These are phyloP conservation scores for Pseudocheirus occidentalis DNA, from an alignment of 2,797 vertebrate species.

Conservation along the genomic window DNA sequence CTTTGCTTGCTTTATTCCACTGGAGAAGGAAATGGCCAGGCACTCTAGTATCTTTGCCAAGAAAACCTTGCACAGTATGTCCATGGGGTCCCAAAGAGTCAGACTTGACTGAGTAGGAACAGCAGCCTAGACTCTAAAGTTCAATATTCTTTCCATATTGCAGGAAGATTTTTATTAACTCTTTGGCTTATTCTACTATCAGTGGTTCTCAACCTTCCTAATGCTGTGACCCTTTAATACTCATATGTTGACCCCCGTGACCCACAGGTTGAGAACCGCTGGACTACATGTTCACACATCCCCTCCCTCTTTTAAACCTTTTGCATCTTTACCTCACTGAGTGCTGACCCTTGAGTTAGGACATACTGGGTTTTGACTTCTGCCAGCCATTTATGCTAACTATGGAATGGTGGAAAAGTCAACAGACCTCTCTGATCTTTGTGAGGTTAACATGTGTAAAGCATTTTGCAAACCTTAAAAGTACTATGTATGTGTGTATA, in stretches of 20 bases:
- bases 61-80: too few species aligned
- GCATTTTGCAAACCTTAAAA: neutral
- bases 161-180: neutral
- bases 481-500: neutral
- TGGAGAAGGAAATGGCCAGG: too few species aligned
- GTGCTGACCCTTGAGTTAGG: rapidly evolving
- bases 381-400: neutral
- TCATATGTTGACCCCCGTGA: too few species aligned
- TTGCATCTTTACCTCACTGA: neutral
- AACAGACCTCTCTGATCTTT: neutral
- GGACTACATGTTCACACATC: neutral
- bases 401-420: slow-evolving; percentile 11
- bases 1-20: too few species aligned
- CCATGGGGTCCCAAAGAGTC: neutral
- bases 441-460: neutral
- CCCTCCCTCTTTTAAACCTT: neutral
- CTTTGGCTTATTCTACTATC: neutral
- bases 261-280: too few species aligned
- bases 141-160: neutral
- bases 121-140: neutral
- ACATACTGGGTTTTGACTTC: slow-evolving; percentile 39
- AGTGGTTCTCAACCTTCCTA: too few species aligned
- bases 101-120: neutral
- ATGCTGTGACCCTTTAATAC: too few species aligned
- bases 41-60: neutral